These are phyloP conservation scores for Hybognathus amarus DNA, from an alignment of 2,797 vertebrate genomes.

Conservation along the genomic window DNA sequence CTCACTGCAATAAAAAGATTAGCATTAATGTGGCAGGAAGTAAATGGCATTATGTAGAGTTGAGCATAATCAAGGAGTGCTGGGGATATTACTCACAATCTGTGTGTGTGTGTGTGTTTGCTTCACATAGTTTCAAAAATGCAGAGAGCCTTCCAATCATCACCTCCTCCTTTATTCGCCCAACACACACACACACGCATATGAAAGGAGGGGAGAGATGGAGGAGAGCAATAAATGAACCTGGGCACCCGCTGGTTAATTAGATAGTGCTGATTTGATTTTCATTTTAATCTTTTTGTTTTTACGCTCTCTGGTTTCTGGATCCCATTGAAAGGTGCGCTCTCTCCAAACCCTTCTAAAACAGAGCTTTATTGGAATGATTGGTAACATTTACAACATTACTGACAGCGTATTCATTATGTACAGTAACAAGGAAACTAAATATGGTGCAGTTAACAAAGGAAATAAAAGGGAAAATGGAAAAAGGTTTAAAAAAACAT, in stretches of 20 bases:
- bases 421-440: neutral
- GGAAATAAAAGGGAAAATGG: no score
- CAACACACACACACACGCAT: neutral
- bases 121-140: constrained; percentile 28
- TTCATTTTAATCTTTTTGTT: constrained; percentile 32
- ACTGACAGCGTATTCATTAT: neutral
- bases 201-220: constrained; percentile 3
- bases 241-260: constrained; percentile 31
- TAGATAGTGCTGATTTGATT: constrained; percentile 46
- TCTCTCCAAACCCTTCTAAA: neutral
- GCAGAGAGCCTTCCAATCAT: constrained; percentile 43
- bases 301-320: constrained; percentile 29
- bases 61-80: constrained; percentile 49
- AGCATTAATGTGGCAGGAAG: constrained; percentile 64
- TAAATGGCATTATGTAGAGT: constrained; percentile 62
- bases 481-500: no score
- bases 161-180: constrained; percentile 21
- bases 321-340: neutral
- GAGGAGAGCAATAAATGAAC: constrained; percentile 40
- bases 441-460: neutral
- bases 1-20: constrained; percentile 62
- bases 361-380: constrained; percentile 21
- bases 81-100: constrained; percentile 51
- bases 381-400: constrained; percentile 11
- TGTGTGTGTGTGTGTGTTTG: constrained; percentile 15